A percentile compares a stretch with the other conserved stretches of the same genome.
phyloP scores from a whole-genome alignment of 1,140 invertebrate species.

The Drosophila tropicalis region DNA sequence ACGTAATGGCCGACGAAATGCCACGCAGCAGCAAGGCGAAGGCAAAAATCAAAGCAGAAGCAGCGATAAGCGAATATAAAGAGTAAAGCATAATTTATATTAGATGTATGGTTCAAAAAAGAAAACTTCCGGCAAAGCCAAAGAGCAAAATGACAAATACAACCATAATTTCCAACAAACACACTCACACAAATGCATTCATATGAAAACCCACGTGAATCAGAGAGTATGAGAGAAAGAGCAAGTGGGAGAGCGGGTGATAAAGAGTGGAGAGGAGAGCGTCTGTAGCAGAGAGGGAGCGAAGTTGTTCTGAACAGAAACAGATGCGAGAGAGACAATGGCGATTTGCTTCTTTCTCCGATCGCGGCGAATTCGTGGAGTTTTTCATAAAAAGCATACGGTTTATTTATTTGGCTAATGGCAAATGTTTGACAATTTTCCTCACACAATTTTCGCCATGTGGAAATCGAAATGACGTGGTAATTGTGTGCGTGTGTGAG shows the following conservation, averaged over 20 bases:
- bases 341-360: slow-evolving; percentile 22
- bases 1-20: slow-evolving; percentile 76
- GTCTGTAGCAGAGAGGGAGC: slow-evolving; percentile 30
- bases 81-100: slow-evolving; percentile 44
- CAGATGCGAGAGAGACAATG: slow-evolving; percentile 26
- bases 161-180: slow-evolving; percentile 23
- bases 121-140: slow-evolving; percentile 76
- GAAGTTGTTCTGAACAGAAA: slow-evolving; percentile 10
- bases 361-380: slow-evolving; percentile 73
- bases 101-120: slow-evolving; percentile 70
- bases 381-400: slow-evolving; percentile 49
- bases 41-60: slow-evolving; percentile 59
- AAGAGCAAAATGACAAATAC: slow-evolving; percentile 66
- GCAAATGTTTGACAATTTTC: slow-evolving; percentile 43
- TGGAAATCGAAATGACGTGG: slow-evolving; percentile 45
- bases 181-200: slow-evolving; percentile 20
- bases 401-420: slow-evolving; percentile 32
- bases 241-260: slow-evolving; percentile 34
- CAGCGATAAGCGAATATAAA: slow-evolving; percentile 56
- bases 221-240: slow-evolving; percentile 52
- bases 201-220: slow-evolving; percentile 77
- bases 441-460: slow-evolving; percentile 49
- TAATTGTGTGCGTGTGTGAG: slow-evolving; percentile 30
- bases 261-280: slow-evolving; percentile 20
- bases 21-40: slow-evolving; percentile 67